phyloP scores from a whole-genome alignment of 1,140 invertebrate species.

The Caerostris darwini region DNA sequence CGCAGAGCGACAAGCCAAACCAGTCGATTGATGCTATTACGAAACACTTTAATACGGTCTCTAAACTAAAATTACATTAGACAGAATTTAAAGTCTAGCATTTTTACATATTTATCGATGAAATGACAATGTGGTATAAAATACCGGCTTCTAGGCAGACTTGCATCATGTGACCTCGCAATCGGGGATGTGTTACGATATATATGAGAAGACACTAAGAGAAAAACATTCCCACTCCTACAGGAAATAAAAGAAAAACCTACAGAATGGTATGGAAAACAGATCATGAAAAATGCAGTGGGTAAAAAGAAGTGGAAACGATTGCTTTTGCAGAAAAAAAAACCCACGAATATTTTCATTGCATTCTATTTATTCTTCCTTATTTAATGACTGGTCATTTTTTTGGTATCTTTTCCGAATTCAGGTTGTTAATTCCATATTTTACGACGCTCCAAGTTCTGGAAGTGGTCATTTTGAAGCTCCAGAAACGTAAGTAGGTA shows the following conservation, averaged over 20 bases:
- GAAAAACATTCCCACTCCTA: constrained; percentile 28
- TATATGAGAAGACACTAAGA: neutral
- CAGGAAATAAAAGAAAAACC: too few relatives aligned
- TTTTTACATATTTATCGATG: too few relatives aligned
- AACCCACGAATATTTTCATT: neutral
- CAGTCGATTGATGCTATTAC: neutral
- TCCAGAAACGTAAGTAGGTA: too few relatives aligned
- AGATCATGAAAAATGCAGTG: constrained; percentile 62
- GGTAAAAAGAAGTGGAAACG: neutral
- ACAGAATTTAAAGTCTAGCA: too few relatives aligned
- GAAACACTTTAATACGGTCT: neutral
- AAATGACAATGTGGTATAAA: neutral
- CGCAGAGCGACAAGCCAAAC: neutral
- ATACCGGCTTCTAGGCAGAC: neutral
- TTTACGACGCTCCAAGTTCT: neutral
- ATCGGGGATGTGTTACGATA: neutral
- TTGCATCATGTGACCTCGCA: neutral
- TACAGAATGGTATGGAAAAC: constrained; percentile 14
- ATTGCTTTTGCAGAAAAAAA: neutral
- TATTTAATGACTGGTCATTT: constrained; percentile 30
- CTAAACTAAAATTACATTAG: neutral
- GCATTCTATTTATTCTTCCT: neutral
- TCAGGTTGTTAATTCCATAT: constrained; percentile 42
- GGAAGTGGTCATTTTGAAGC: neutral
- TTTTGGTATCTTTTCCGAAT: neutral